Percentiles rank a stretch among this genome's conserved stretches.
phyloP scores from a whole-genome alignment of 2,888 invertebrate species.

The Pandemis corylana region DNA sequence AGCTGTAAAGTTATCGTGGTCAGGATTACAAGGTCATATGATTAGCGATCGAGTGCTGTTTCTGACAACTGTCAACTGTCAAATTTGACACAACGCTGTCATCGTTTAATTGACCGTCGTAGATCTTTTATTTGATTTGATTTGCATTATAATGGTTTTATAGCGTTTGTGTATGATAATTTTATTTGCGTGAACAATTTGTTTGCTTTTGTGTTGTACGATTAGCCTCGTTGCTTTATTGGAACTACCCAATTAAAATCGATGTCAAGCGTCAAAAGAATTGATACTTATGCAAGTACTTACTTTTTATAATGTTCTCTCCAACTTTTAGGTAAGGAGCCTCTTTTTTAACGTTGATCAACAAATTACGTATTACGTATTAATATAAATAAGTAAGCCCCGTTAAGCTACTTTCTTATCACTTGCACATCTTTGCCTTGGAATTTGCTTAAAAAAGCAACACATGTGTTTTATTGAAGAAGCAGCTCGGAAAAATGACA shows the following conservation, averaged over 20 bases:
- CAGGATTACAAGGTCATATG: conserved; percentile 10
- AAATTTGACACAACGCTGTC: conserved; percentile 26
- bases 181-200: not conserved
- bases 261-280: not conserved
- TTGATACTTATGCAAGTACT: not conserved
- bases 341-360: too few species aligned
- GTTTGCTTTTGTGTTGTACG: not conserved
- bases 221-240: conserved; percentile 3
- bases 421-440: too few species aligned
- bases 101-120: conserved; percentile 31
- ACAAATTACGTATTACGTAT: too few species aligned
- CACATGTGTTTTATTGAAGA: too few species aligned
- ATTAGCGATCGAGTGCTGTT: conserved; percentile 32
- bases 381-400: too few species aligned
- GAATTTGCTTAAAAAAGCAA: too few species aligned
- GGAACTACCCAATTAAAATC: not conserved
- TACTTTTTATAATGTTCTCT: not conserved
- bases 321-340: not conserved
- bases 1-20: conserved; percentile 17
- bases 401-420: too few species aligned
- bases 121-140: conserved; percentile 23
- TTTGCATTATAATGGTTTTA: conserved; percentile 7
- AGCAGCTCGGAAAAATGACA: too few species aligned
- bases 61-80: conserved; percentile 32
- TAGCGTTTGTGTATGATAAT: conserved; percentile 6